Evolutionary conservation across 2,888 invertebrate species (phyloP).

Genomic region (Lasioglossum vierecki): DNA sequence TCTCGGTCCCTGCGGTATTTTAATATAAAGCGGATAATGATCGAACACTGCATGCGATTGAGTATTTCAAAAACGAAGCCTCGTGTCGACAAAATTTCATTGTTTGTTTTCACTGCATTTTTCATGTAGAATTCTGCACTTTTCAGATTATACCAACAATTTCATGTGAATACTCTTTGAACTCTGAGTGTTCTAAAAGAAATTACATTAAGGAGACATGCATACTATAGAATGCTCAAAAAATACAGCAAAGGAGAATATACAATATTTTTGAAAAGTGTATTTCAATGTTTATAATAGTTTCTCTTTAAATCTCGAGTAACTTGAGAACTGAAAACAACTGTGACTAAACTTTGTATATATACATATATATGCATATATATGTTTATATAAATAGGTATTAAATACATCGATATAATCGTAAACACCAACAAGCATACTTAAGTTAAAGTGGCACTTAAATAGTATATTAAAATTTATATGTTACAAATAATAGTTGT

Average conservation of each 20-base stretch:
- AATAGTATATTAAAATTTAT: conserved; percentile 44
- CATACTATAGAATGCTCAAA: not conserved
- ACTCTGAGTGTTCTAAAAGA: not conserved
- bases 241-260: not conserved
- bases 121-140: not conserved
- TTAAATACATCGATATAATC: conserved; percentile 35
- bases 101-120: not conserved
- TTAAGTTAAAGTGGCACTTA: conserved; percentile 58
- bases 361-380: not conserved
- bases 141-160: not conserved
- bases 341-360: conserved; percentile 13
- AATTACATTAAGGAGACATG: not conserved
- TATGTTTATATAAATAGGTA: not conserved
- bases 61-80: not conserved
- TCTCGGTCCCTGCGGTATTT: not conserved
- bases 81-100: not conserved
- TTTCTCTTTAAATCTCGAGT: conserved; percentile 5
- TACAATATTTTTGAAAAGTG: conserved; percentile 17
- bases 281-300: conserved; percentile 40
- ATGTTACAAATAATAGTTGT: conserved; percentile 40
- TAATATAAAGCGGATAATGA: not conserved
- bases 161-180: not conserved
- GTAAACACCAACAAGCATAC: conserved; percentile 44
- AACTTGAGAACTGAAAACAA: conserved; percentile 25
- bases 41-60: not conserved